Conservation (phyloP, 2,888 invertebrate genomes). For the Laspeyria flexula region DNA sequence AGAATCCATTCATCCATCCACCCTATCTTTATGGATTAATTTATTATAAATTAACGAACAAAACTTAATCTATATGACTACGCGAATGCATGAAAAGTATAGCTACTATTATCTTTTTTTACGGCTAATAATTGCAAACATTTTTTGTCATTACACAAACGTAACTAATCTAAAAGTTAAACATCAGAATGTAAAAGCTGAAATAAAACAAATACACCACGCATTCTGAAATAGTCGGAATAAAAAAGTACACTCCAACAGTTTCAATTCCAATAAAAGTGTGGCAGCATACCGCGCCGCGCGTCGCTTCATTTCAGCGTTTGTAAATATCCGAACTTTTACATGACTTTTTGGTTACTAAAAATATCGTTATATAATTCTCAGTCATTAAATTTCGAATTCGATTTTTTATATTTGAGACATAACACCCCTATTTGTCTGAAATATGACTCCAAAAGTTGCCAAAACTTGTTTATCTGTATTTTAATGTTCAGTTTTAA, state of each 20-base stretch:
- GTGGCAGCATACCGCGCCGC: too few species aligned
- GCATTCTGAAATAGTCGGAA: neutral
- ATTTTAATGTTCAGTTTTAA: neutral
- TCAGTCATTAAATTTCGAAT: too few species aligned
- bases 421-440: too few species aligned
- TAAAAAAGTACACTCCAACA: neutral
- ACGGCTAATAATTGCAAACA: too few species aligned
- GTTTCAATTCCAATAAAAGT: constrained; percentile 8
- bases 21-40: too few species aligned
- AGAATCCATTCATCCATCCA: too few species aligned
- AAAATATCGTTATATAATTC: neutral
- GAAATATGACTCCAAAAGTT: neutral
- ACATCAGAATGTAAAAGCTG: neutral
- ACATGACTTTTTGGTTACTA: neutral
- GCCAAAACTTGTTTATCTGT: neutral
- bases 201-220: neutral
- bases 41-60: too few species aligned
- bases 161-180: neutral
- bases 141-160: too few species aligned
- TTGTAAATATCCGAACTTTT: constrained; percentile 1
- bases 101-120: too few species aligned
- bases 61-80: too few species aligned
- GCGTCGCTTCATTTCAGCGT: constrained; percentile 4
- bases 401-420: too few species aligned
- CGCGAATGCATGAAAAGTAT: too few species aligned